Conservation (phyloP, 2,113 vertebrate species). For the Calcarius ornatus region DNA sequence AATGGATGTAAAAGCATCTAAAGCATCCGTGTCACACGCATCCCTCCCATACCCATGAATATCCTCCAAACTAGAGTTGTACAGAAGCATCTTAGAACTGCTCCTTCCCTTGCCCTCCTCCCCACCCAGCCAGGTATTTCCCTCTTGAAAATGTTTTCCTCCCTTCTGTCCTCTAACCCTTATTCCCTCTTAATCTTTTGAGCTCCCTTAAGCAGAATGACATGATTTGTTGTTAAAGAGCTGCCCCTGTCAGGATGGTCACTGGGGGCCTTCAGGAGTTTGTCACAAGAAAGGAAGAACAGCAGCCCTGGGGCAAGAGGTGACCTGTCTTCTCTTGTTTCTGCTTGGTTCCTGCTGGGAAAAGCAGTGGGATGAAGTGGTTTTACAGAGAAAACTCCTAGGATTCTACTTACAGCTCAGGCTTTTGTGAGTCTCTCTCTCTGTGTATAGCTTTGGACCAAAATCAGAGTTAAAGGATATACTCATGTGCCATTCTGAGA, state of each 20-base stretch:
- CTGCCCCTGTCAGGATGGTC: not conserved
- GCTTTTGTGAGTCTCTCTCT: not conserved
- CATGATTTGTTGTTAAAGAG: accelerated
- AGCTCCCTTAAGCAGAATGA: not conserved
- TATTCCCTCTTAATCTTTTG: not conserved
- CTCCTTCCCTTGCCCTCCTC: not conserved
- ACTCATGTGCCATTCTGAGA: not conserved
- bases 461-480: not conserved
- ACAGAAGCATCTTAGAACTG: not conserved
- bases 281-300: not conserved
- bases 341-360: not conserved
- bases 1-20: not conserved
- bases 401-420: not conserved
- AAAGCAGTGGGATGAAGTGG: not conserved
- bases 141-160: not conserved
- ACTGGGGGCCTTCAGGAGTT: not conserved
- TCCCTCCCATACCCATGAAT: not conserved
- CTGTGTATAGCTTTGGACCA: not conserved
- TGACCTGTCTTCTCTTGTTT: not conserved
- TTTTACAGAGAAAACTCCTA: not conserved
- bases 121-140: not conserved
- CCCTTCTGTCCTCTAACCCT: not conserved
- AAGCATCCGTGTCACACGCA: not conserved
- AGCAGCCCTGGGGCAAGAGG: not conserved
- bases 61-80: not conserved